A percentile compares a stretch with the other conserved stretches of the same genome.
These are phyloP conservation scores for Eudyptes chrysolophus DNA, from an alignment of 2,113 vertebrate genomes.

Conservation along the genomic window DNA sequence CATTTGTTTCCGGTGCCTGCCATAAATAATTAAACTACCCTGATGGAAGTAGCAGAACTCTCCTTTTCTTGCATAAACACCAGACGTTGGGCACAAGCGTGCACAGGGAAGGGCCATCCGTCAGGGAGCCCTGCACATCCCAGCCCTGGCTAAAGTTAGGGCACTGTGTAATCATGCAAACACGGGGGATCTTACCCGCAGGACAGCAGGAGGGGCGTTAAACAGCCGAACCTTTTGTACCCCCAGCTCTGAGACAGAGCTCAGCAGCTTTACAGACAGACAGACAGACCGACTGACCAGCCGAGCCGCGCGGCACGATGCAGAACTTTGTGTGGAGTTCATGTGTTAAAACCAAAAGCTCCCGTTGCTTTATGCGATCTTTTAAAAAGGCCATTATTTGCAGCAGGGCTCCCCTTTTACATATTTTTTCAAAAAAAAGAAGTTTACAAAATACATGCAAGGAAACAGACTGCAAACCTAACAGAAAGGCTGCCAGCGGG, in stretches of 20 bases:
- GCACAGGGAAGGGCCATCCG: neutral
- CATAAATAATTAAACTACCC: neutral
- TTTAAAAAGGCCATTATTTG: neutral
- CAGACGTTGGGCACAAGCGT: accelerated
- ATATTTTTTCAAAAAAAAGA: neutral
- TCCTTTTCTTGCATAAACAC: neutral
- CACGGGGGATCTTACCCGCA: neutral
- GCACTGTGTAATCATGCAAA: accelerated
- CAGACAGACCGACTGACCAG: neutral
- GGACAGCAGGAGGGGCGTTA: neutral
- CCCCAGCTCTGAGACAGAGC: neutral
- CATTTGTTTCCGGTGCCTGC: neutral
- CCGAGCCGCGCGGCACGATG: accelerated
- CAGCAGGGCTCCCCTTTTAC: neutral
- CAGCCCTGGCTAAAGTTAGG: neutral
- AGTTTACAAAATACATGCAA: neutral
- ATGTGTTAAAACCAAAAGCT: neutral
- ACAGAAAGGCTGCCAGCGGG: neutral
- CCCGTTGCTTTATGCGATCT: neutral
- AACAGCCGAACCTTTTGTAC: neutral
- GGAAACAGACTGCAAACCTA: neutral
- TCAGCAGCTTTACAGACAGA: neutral
- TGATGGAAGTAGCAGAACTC: neutral
- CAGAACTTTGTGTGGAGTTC: neutral
- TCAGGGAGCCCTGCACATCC: neutral